Base-by-base conservation (phyloP, 1,140 invertebrate genomes). In the Bicyclus anynana region DNA sequence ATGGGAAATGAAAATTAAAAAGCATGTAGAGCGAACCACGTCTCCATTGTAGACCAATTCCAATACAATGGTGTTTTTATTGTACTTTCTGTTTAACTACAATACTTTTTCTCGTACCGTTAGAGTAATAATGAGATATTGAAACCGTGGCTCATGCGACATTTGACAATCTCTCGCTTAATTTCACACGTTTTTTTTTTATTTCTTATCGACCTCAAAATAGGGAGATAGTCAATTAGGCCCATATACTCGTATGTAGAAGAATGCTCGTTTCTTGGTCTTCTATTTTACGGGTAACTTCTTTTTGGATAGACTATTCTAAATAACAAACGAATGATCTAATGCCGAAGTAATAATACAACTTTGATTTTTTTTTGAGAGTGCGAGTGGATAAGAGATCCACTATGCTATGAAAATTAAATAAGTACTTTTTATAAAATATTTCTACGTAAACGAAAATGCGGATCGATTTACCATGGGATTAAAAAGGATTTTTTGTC, bases 401-500 rank as follows among this genome's bases (percentile, higher is more conserved):
- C n/a, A n/a, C n/a, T n/a, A n/a, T n/a, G n/a, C n/a, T n/a, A n/a
- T n/a, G n/a, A n/a, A n/a, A n/a, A n/a, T n/a, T n/a, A n/a, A n/a
- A n/a, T n/a, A n/a, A n/a, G n/a, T n/a, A n/a, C n/a, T n/a, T n/a
- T n/a, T n/a, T n/a, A n/a, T n/a, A n/a, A n/a, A n/a, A n/a, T n/a
- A n/a, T n/a, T n/a, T n/a, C n/a, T n/a, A 38, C 16, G 37, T 16
- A 16, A 38, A 38, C 16, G 37, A 17, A 20, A 44, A 44, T 16
- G 37, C 37, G 5, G 16, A 40, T 40, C 53, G 18, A 55, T 54
- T 55, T 51, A 55, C 35, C 59, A 61, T 61, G 59, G 44, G 47
- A 61, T 62, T 52, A 58, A 53, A 33, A 3, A 10, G 2, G 10
- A 23, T 59, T 59, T 65, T 58, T 59, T 59, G 42, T 46, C 23